Evolutionary conservation across 2,888 invertebrate species (phyloP).

Genomic region (Scaptomyza reducta): DNA sequence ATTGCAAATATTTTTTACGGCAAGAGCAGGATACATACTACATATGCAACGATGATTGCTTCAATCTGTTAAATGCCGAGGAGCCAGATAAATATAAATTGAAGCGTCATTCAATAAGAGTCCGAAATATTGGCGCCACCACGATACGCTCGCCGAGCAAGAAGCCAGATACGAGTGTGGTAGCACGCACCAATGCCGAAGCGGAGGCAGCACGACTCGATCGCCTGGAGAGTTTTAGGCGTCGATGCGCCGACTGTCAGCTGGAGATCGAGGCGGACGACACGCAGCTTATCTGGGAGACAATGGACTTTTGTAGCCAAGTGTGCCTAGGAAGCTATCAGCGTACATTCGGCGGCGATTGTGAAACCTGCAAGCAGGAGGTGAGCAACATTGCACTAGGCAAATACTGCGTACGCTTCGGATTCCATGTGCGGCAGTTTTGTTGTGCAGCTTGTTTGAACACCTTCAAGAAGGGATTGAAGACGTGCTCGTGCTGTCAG

Average conservation of each 20-base stretch:
- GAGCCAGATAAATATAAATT: slow-evolving; percentile 84
- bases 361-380: slow-evolving; percentile 91
- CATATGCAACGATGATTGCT: slow-evolving; percentile 87
- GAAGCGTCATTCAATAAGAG: slow-evolving; percentile 83
- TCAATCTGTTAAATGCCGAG: slow-evolving; percentile 85
- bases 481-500: slow-evolving; percentile 97
- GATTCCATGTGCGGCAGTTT: slow-evolving; percentile 95
- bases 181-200: slow-evolving; percentile 87
- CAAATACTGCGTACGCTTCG: slow-evolving; percentile 96
- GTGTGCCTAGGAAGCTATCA: slow-evolving; percentile 93
- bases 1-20: slow-evolving; percentile 85
- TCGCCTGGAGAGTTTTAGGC: slow-evolving; percentile 86
- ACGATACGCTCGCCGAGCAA: slow-evolving; percentile 71
- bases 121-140: slow-evolving; percentile 82
- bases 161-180: slow-evolving; percentile 84
- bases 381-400: slow-evolving; percentile 93
- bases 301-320: slow-evolving; percentile 96
- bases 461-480: slow-evolving; percentile 92
- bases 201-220: slow-evolving; percentile 86
- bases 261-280: slow-evolving; percentile 86
- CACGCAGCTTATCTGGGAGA: slow-evolving; percentile 93
- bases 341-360: slow-evolving; percentile 89
- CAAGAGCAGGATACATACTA: slow-evolving; percentile 85
- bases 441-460: slow-evolving; percentile 94
- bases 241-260: slow-evolving; percentile 87